These are phyloP conservation scores for Pseudonaja textilis DNA, from an alignment of 2,113 vertebrate species.

Conservation along the genomic window DNA sequence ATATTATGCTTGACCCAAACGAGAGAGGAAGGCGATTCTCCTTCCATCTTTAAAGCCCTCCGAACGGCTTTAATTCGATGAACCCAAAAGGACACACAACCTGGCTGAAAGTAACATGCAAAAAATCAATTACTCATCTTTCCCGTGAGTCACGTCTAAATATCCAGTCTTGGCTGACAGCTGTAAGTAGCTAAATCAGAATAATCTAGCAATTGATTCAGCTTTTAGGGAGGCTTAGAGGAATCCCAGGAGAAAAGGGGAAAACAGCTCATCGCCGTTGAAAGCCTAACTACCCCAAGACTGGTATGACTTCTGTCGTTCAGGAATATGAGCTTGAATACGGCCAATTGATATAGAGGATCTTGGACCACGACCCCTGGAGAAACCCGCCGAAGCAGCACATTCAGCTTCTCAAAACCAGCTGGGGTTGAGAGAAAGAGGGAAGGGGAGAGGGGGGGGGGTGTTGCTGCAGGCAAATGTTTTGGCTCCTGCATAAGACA, in stretches of 20 bases:
- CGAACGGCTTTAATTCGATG: background rate
- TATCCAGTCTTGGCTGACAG: background rate
- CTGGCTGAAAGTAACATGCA: background rate
- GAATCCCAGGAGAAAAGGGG: constrained; percentile 11
- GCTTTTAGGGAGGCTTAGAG: constrained; percentile 9
- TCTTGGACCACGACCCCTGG: constrained; percentile 30
- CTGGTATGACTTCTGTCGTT: background rate
- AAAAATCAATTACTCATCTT: background rate
- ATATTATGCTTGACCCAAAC: background rate
- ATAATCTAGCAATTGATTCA: constrained; percentile 8
- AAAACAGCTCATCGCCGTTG: background rate
- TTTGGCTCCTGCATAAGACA: constrained; percentile 38
- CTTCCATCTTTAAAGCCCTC: background rate
- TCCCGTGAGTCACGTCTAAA: background rate
- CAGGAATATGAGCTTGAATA: background rate
- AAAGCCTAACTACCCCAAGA: background rate
- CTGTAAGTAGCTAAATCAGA: constrained; percentile 6
- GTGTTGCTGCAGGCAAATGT: constrained; percentile 4
- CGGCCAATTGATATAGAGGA: constrained; percentile 29
- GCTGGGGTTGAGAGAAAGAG: background rate
- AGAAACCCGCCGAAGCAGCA: constrained; percentile 25
- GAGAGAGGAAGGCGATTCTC: background rate
- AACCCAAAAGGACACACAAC: background rate
- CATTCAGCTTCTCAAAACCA: constrained; percentile 15
- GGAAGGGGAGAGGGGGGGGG: background rate